Conservation (phyloP, 2,888 invertebrate genomes). For the Acronicta leporina region DNA sequence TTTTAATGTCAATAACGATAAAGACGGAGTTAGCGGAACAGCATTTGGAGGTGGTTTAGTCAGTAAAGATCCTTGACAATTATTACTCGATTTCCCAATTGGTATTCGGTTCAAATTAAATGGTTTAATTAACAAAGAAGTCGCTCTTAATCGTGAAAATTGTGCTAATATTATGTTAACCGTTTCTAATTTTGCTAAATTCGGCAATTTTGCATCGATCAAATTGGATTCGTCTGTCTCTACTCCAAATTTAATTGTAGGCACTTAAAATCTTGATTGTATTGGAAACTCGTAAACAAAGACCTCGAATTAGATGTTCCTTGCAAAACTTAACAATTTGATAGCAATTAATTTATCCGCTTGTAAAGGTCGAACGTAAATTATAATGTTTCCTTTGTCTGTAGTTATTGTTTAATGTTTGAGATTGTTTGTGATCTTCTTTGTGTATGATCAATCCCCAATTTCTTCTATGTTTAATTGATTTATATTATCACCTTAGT, state of each 20-base stretch:
- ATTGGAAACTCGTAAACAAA: constrained; percentile 59
- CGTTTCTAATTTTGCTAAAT: constrained; percentile 31
- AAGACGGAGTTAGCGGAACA: constrained; percentile 40
- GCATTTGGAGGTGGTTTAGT: constrained; percentile 41
- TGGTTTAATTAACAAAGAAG: constrained; percentile 1
- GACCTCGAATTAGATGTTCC: constrained; percentile 61
- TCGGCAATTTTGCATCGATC: constrained; percentile 27
- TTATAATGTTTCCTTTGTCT: constrained; percentile 56
- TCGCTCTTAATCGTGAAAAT: constrained; percentile 12
- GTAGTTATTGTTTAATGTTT: constrained; percentile 44
- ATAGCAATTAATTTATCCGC: constrained; percentile 62
- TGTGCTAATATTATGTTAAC: constrained; percentile 20
- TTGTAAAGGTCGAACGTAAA: constrained; percentile 51
- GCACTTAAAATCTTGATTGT: constrained; percentile 55
- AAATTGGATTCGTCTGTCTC: constrained; percentile 11
- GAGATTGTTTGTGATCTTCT: constrained; percentile 31
- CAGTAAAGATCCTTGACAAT: constrained; percentile 12
- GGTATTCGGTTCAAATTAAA: constrained; percentile 8
- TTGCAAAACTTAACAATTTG: constrained; percentile 53
- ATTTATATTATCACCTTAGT: constrained; percentile 37
- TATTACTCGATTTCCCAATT: constrained; percentile 3
- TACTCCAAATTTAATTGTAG: constrained; percentile 52
- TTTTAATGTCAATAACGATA: constrained; percentile 28
- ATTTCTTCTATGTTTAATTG: constrained; percentile 12
- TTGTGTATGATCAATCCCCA: constrained; percentile 6